Evolutionary conservation across 2,797 vertebrate genomes (phyloP).

Genomic region (Lagorchestes hirsutus): DNA sequence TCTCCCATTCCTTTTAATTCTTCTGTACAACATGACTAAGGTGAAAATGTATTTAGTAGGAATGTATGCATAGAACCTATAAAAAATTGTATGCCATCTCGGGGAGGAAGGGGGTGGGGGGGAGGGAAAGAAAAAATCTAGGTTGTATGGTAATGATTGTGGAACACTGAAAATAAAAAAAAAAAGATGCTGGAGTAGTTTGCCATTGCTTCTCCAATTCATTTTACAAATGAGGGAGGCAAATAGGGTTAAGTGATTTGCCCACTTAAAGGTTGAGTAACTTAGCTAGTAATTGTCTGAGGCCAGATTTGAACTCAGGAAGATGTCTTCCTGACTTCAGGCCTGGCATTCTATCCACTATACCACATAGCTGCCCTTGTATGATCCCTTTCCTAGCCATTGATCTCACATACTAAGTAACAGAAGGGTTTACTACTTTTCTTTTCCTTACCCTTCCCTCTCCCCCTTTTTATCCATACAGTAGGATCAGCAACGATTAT

Average conservation of each 20-base stretch:
- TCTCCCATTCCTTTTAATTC: no score
- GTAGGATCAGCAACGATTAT: slow-evolving; percentile 1
- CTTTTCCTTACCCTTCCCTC: background rate
- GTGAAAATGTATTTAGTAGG: no score
- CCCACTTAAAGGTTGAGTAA: background rate
- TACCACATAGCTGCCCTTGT: background rate
- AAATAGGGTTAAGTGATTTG: background rate
- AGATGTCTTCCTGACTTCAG: slow-evolving; percentile 29
- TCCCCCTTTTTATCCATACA: background rate
- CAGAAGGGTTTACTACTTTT: background rate
- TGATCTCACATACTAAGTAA: background rate
- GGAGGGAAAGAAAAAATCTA: no score
- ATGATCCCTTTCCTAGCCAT: background rate
- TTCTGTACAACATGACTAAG: no score
- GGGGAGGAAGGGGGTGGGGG: no score
- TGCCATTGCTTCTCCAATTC: background rate
- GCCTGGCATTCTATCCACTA: background rate
- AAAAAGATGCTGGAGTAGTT: background rate
- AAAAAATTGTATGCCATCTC: no score
- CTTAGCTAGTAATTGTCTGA: background rate
- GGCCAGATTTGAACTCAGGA: background rate
- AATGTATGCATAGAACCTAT: no score
- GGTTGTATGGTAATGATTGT: no score
- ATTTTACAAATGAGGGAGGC: background rate
- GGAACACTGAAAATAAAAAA: no score